phyloP scores from a whole-genome alignment of 2,113 vertebrate genomes.

The pig (Sus scrofa) region T2T-Sscrofa CM000823.6:46606501-46607000 shows the following conservation, averaged over 20 bases:
- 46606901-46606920: neutral
- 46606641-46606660: neutral
- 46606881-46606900: neutral
- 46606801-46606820: neutral
- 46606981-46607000: neutral
- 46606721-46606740: neutral
- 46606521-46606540: too few relatives aligned
- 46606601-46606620: neutral
- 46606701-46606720: neutral
- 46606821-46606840: neutral
- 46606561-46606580: neutral
- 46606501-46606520: neutral
- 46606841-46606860: neutral
- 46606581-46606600: neutral
- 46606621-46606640: rapidly evolving
- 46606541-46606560: neutral
- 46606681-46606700: neutral
- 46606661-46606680: neutral
- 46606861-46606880: neutral
- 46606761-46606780: neutral
- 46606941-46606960: neutral
- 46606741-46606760: neutral
- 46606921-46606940: neutral
- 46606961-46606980: neutral
- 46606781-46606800: neutral